These are phyloP conservation scores for Carollia perspicillata DNA, from an alignment of 2,113 vertebrate genomes.

Conservation along the genomic window DNA sequence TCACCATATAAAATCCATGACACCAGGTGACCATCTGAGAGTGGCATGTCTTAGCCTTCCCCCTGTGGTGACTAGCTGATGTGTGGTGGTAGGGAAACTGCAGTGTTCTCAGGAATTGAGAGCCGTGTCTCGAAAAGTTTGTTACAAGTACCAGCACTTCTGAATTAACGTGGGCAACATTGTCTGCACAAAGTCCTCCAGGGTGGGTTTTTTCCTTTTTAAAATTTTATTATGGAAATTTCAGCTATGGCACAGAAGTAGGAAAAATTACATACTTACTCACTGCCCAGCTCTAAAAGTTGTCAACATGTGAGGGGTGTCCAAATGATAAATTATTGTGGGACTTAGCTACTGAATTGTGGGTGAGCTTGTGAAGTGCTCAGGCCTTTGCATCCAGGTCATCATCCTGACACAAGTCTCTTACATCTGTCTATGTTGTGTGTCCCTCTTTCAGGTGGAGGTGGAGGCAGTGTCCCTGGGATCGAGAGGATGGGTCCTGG, in stretches of 20 bases:
- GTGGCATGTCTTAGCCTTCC: neutral
- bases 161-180: neutral
- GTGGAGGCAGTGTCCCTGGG: conserved; percentile 81
- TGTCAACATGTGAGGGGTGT: neutral
- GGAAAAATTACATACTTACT: neutral
- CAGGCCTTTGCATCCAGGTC: neutral
- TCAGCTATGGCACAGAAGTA: neutral
- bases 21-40: neutral
- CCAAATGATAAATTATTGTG: neutral
- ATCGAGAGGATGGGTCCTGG: conserved; percentile 87
- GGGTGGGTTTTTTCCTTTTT: neutral
- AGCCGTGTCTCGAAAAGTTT: neutral
- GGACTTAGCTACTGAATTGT: neutral
- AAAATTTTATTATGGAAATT: neutral
- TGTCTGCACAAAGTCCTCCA: neutral
- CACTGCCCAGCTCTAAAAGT: neutral
- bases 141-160: neutral
- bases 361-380: neutral
- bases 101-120: neutral
- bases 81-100: neutral
- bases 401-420: neutral
- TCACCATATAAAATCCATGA: neutral
- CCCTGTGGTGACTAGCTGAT: neutral
- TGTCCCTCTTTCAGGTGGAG: conserved; percentile 78
- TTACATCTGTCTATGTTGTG: conserved; percentile 18